phyloP scores from a whole-genome alignment of 2,113 vertebrate species.

The Strix uralensis region DNA sequence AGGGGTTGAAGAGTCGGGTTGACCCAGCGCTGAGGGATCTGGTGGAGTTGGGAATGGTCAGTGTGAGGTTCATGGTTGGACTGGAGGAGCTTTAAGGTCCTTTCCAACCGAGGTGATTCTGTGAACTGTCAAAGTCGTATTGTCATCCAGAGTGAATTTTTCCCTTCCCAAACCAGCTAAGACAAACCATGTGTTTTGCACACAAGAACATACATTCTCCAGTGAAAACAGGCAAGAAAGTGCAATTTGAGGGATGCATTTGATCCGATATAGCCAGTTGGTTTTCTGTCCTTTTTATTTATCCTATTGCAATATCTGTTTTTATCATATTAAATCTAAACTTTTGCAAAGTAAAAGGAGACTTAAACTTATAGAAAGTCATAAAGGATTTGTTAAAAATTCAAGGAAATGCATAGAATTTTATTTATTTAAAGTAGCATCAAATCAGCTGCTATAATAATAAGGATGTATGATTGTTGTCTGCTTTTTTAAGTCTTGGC shows the following conservation, averaged over 20 bases:
- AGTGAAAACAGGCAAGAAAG: not conserved
- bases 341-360: not conserved
- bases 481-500: not conserved
- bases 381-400: not conserved
- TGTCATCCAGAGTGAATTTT: not conserved
- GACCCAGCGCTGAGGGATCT: too few species aligned
- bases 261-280: not conserved
- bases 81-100: too few species aligned
- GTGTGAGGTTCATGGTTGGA: too few species aligned
- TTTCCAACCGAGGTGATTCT: too few species aligned
- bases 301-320: not conserved
- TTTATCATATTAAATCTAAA: not conserved
- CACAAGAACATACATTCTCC: not conserved
- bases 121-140: not conserved
- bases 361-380: not conserved
- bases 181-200: not conserved
- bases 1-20: too few species aligned
- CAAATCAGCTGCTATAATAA: not conserved
- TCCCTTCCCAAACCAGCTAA: not conserved
- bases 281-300: not conserved
- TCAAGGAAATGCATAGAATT: not conserved
- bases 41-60: too few species aligned
- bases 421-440: not conserved
- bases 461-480: not conserved
- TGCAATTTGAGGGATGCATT: not conserved